phyloP scores from a whole-genome alignment of 2,797 vertebrate species.

The Arremon brunneinucha region DNA sequence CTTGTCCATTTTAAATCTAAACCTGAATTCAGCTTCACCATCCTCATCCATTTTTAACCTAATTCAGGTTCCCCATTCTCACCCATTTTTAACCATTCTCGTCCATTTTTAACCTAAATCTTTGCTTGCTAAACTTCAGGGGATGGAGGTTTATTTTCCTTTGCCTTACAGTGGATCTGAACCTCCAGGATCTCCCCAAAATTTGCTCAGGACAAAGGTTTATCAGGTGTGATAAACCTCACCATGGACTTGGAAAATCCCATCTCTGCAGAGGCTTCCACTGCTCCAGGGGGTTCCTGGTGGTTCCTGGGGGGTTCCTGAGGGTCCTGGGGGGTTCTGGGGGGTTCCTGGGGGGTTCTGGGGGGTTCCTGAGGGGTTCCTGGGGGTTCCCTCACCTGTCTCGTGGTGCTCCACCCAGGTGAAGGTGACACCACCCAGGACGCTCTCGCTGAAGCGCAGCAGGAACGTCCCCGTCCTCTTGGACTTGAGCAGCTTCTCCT shows the following conservation, averaged over 20 bases:
- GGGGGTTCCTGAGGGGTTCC: no score
- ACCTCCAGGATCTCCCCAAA: background rate
- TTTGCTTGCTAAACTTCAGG: background rate
- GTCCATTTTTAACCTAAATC: no score
- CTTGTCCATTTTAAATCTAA: no score
- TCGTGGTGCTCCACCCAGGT: constrained; percentile 88
- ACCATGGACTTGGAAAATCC: background rate
- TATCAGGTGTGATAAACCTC: background rate
- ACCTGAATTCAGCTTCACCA: no score
- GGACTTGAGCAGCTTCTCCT: constrained; percentile 82
- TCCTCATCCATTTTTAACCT: no score
- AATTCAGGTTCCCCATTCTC: no score
- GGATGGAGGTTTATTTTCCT: background rate
- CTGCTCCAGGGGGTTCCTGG: background rate
- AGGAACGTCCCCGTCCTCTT: constrained; percentile 87
- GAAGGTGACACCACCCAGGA: constrained; percentile 87
- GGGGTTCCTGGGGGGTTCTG: no score
- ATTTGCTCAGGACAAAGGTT: background rate
- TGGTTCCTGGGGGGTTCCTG: no score
- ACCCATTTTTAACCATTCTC: no score
- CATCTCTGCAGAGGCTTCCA: background rate
- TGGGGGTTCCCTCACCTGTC: constrained; percentile 63
- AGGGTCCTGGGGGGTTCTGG: no score
- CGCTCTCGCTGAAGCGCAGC: constrained; percentile 91
- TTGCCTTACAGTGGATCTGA: background rate